Evolutionary conservation across 2,888 invertebrate species (phyloP).

Genomic region (Dyspetes luteomarginatus): DNA sequence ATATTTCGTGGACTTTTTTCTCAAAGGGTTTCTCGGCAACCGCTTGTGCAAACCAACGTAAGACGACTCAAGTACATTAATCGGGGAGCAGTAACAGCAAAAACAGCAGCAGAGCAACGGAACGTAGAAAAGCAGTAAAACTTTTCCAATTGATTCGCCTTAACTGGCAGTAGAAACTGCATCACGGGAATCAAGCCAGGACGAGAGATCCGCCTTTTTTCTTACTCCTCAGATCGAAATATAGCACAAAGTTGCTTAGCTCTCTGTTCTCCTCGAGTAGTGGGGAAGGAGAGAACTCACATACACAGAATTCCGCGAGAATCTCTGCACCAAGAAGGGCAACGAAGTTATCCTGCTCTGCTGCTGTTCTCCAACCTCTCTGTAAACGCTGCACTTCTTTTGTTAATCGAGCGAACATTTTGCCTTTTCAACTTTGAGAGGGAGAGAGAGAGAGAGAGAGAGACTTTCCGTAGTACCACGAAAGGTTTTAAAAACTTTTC

Average conservation of each 20-base stretch:
- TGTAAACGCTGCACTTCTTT: slow-evolving; percentile 33
- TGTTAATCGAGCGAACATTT: slow-evolving; percentile 56
- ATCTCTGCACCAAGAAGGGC: slow-evolving; percentile 33
- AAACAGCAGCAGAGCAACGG: slow-evolving; percentile 18
- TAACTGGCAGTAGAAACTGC: slow-evolving; percentile 72
- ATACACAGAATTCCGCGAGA: slow-evolving; percentile 32
- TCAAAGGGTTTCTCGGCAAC: neutral
- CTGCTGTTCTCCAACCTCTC: slow-evolving; percentile 14
- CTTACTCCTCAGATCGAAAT: slow-evolving; percentile 45
- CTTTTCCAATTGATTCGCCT: slow-evolving; percentile 80
- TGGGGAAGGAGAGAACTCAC: neutral
- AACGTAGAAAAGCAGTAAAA: slow-evolving; percentile 63
- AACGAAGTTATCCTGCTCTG: slow-evolving; percentile 38
- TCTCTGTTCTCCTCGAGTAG: neutral
- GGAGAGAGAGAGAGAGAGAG: slow-evolving; percentile 1
- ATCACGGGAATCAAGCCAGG: slow-evolving; percentile 52
- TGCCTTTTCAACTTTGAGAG: slow-evolving; percentile 37
- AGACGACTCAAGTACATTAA: slow-evolving; percentile 19
- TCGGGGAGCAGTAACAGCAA: slow-evolving; percentile 36
- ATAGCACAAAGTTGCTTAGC: slow-evolving; percentile 52
- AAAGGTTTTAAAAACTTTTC: slow-evolving; percentile 37
- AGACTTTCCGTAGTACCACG: neutral
- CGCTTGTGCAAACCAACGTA: no score
- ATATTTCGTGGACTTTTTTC: neutral
- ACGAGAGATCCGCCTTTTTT: neutral